Conservation (phyloP, 2,888 invertebrate species). For the Orthonychiurus folsomi region DNA sequence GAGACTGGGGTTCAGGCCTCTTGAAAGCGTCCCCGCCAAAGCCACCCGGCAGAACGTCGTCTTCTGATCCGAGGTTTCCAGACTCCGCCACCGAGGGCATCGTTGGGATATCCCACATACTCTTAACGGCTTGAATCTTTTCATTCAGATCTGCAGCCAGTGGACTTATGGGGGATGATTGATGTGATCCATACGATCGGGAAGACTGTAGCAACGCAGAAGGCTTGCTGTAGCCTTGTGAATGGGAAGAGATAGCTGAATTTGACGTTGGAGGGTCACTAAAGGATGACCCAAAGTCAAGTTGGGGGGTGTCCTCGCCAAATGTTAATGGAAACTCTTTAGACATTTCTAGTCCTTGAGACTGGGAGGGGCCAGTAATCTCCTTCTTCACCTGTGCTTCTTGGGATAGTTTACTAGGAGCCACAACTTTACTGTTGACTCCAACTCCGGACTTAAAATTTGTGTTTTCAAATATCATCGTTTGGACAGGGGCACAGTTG, state of each 20-base stretch:
- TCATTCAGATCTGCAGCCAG: conserved; percentile 34
- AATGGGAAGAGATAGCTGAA: conserved; percentile 13
- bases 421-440: neutral
- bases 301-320: conserved; percentile 2
- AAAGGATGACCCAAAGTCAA: conserved; percentile 27
- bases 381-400: conserved; percentile 22
- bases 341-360: conserved; percentile 21
- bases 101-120: conserved; percentile 38
- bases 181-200: conserved; percentile 27
- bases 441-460: conserved; percentile 30
- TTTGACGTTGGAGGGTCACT: conserved; percentile 16
- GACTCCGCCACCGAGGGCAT: conserved; percentile 20
- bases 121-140: conserved; percentile 35
- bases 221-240: conserved; percentile 1
- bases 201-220: conserved; percentile 15
- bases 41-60: neutral
- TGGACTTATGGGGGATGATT: conserved; percentile 38
- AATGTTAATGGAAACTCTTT: conserved; percentile 6
- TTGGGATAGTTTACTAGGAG: conserved; percentile 4
- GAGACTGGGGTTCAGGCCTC: neutral
- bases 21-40: conserved; percentile 7
- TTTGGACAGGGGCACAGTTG: conserved; percentile 18
- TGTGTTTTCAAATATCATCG: conserved; percentile 39
- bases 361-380: conserved; percentile 13
- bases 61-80: neutral